Evolutionary conservation across 1,140 invertebrate species (phyloP), one percentile per base, ranked within the genome.

Genomic region (Asobara japonica): DNA sequence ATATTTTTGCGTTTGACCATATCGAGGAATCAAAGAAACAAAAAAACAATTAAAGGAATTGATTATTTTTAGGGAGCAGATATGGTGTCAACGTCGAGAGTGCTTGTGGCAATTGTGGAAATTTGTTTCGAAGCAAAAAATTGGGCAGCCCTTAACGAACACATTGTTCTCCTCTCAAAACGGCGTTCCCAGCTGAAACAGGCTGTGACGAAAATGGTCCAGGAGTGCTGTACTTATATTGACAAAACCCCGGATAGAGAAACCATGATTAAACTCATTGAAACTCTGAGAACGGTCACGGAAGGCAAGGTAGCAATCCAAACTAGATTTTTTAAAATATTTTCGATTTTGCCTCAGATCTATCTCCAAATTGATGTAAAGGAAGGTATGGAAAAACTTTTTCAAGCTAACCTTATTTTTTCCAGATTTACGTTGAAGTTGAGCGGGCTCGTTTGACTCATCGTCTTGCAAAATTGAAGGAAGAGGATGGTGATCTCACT

Each of bases 181-280:
- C 91, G 98, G 80, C 91, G 98, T 51, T 96, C 97, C 25, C 98
- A 99, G 83, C 90, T 99, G 7, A 99, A 99, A 88, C 95, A 97
- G 88, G 95, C 98, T 13, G 96, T 99, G 1, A 96, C 96, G 0
- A 98, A 99, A 88, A 99, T 99, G 98, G 97, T 99, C 2, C 96
- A 98, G 85, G 96, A 99, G 88, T 97, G 97, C 79, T 97, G 92
- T 81, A 93, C 91, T 64, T 99, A 98, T 87, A 95, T 99, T 4
- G 97, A 99, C 76, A 92, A 98, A 86, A 96, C 95, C 30, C 95
- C 96, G 4, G 92, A 95, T 77, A 96, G 96, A 83, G 96, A 97
- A 78, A 93, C 92, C 0, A 95, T 96, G 88, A 91, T 99, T 8
- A 97, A 97, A 83, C 89, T 99, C 0, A 99, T 99, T 82, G 97